A percentile compares a stretch with the other conserved stretches of the same genome.
phyloP scores from a whole-genome alignment of 2,797 vertebrate species.

The Anableps anableps region DNA sequence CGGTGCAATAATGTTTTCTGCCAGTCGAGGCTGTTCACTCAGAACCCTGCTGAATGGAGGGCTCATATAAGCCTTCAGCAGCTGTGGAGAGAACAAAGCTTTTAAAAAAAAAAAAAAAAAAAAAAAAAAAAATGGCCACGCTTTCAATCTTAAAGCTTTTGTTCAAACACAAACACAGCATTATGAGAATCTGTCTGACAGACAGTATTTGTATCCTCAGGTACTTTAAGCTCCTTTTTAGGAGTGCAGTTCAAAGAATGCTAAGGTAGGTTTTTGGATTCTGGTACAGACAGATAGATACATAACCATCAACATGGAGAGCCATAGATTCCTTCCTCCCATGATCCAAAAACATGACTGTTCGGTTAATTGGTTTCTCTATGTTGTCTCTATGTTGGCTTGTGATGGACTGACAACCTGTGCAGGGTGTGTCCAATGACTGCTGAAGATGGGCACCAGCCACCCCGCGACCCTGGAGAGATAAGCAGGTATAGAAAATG shows the following conservation, averaged over 20 bases:
- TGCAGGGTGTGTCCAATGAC: too few relatives aligned
- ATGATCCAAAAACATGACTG: neutral
- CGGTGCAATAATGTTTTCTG: neutral
- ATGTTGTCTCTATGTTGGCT: neutral
- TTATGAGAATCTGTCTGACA: neutral
- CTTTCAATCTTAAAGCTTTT: neutral
- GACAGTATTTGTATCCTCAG: neutral
- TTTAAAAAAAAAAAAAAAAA: too few relatives aligned
- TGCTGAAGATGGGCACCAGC: neutral
- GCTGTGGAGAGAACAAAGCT: neutral
- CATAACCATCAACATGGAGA: neutral
- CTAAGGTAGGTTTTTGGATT: neutral
- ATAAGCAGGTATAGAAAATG: neutral
- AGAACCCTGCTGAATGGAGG: neutral
- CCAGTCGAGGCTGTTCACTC: constrained; percentile 9
- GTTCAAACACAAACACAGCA: neutral
- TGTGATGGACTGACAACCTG: too few relatives aligned
- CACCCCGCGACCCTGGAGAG: neutral
- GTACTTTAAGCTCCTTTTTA: neutral
- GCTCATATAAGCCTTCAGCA: neutral
- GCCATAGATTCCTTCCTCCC: neutral
- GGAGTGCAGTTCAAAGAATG: neutral
- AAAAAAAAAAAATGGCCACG: neutral
- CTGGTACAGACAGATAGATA: neutral
- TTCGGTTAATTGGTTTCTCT: neutral